Base-by-base conservation (phyloP, 2,797 vertebrate species). In the Sebastes reedi region DNA sequence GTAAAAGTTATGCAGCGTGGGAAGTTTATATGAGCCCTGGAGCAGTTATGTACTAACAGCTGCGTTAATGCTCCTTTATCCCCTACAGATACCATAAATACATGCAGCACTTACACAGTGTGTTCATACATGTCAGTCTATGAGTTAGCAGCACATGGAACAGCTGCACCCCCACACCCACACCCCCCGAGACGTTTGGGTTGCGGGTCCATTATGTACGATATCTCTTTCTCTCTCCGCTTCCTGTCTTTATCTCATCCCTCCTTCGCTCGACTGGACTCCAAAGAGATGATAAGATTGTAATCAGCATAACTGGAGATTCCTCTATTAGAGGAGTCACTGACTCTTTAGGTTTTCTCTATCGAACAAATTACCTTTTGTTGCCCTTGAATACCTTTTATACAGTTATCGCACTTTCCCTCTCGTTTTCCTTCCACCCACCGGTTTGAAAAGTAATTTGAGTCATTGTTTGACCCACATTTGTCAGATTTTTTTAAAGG, bases 201-300 rank as follows among this genome's bases (percentile, higher is more conserved):
- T 67, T 84, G 80, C 27, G 60, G 75, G 67, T 78, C 75, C 86
- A 79, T 85, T 84, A 85, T 89, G 69, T 29, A 9, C 30, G 32
- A 22, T 67, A 73, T 87, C 10, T 67, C 50, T 2, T 42, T 22
- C 13, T 34, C 12, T 39, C 46, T 20, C 10, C 5, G 29, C 76
- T 79, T 78, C 78, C 82, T 71, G 59, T 62, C 75, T 86, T 86
- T 79, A 89, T 79, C 75, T 87, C 83, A 10, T 79, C 77, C n/a
- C 42, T 12, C n/a, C 46, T 11, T 36, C 25, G 59, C 88, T 72
- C 27, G 14, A 70, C 81, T 81, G 77, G 69, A 72, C 71, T 87
- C 54, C 55, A 76, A 81, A 72, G 86, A 66, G 61, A 83, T 36
- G 64, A 82, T 84, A 78, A 83, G 88, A 87, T 79, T 46, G 50